These are phyloP conservation scores for Nesospiza acunhae DNA, from an alignment of 2,113 vertebrate species.

Conservation along the genomic window DNA sequence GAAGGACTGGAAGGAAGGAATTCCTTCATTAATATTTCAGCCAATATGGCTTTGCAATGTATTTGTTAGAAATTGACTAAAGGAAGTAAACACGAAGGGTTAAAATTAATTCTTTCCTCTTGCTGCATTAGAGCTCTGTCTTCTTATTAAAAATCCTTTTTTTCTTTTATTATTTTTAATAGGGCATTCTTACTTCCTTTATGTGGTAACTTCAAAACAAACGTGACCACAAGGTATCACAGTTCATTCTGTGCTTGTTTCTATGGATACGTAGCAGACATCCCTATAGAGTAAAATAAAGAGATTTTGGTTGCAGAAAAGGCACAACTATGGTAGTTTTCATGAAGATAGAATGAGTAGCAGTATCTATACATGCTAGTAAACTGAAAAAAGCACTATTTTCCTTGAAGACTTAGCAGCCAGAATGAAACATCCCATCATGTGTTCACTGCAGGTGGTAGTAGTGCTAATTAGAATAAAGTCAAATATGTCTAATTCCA, in stretches of 20 bases:
- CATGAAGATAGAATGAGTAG: background rate
- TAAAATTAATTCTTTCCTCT: background rate
- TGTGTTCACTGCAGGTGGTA: background rate
- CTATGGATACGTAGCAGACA: background rate
- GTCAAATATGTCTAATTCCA: background rate
- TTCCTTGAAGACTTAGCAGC: background rate
- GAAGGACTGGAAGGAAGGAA: background rate
- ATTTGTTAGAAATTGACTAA: background rate
- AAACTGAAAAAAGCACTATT: background rate
- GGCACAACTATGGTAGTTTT: background rate
- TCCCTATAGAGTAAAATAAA: background rate
- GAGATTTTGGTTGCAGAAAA: background rate
- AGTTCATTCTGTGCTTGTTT: conserved; percentile 1
- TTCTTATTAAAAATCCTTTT: background rate
- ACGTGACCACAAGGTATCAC: background rate
- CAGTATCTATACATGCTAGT: background rate
- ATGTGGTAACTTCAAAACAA: background rate
- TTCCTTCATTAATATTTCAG: background rate
- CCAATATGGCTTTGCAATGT: background rate
- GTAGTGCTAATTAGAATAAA: background rate
- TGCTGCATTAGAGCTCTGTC: background rate
- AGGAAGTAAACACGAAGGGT: background rate
- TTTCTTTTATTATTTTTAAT: background rate
- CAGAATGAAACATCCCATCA: background rate
- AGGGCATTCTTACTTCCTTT: background rate